These are phyloP conservation scores for Caenorhabditis sp. DNA, from an alignment of 2,888 invertebrate species.

Conservation along the genomic window DNA sequence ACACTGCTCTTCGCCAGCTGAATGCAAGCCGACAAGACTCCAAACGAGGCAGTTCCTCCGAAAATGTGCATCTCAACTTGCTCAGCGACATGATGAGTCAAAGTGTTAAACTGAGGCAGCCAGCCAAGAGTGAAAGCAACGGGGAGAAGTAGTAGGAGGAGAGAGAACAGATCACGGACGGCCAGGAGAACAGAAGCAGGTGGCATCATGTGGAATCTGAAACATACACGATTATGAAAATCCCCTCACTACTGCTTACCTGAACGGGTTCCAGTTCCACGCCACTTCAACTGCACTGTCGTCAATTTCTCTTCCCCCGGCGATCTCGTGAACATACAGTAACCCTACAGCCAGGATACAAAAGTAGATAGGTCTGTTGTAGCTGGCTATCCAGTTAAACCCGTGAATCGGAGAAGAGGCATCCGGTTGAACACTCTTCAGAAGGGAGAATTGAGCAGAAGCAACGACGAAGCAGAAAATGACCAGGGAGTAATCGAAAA, in stretches of 20 bases:
- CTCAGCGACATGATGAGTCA: slow-evolving; percentile 95
- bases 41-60: slow-evolving; percentile 88
- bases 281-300: slow-evolving; percentile 40
- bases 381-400: slow-evolving; percentile 84
- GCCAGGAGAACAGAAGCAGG: slow-evolving; percentile 62
- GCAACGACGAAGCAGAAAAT: slow-evolving; percentile 98
- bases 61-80: slow-evolving; percentile 87
- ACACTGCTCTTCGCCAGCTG: slow-evolving; percentile 64
- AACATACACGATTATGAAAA: too few species aligned
- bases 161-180: slow-evolving; percentile 73
- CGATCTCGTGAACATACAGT: slow-evolving; percentile 82
- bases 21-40: slow-evolving; percentile 84
- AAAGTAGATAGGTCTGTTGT: slow-evolving; percentile 89
- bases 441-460: slow-evolving; percentile 88
- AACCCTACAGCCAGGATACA: slow-evolving; percentile 88
- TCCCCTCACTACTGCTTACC: too few species aligned
- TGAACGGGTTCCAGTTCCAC: slow-evolving; percentile 76
- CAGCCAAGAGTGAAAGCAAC: slow-evolving; percentile 95
- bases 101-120: slow-evolving; percentile 97
- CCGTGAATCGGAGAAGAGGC: slow-evolving; percentile 97
- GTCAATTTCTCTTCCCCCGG: slow-evolving; percentile 46
- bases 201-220: slow-evolving; percentile 38
- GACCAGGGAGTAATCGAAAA: slow-evolving; percentile 94
- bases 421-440: slow-evolving; percentile 95
- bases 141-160: slow-evolving; percentile 93